A percentile compares a stretch with the other conserved stretches of the same genome.
These are phyloP conservation scores for Myopa testacea DNA, from an alignment of 2,888 invertebrate genomes.

Conservation along the genomic window DNA sequence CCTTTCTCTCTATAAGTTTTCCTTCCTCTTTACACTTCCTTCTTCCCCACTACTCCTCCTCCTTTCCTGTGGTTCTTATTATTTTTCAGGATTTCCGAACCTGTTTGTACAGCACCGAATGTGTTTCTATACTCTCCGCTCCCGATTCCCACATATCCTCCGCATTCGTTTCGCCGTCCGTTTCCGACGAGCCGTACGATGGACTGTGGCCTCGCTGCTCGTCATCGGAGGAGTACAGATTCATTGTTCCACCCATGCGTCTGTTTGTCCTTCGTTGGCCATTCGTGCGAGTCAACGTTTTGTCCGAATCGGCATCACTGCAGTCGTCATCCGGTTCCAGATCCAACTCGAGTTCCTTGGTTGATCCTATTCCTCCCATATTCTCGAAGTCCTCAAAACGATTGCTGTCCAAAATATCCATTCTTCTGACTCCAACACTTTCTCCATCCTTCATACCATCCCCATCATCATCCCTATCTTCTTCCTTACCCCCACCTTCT, in stretches of 20 bases:
- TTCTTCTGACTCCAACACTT: slow-evolving; percentile 25
- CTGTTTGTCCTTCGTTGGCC: slow-evolving; percentile 42
- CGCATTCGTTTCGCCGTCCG: slow-evolving; percentile 78
- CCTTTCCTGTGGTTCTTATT: slow-evolving; percentile 31
- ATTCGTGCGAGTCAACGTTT: slow-evolving; percentile 57
- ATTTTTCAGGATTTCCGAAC: slow-evolving; percentile 70
- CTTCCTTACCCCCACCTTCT: slow-evolving; percentile 25
- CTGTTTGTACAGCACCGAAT: slow-evolving; percentile 86
- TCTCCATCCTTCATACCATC: not conserved
- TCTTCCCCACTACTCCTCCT: not conserved
- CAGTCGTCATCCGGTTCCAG: slow-evolving; percentile 37
- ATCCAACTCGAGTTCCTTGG: not conserved
- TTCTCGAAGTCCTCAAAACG: slow-evolving; percentile 60
- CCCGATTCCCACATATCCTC: slow-evolving; percentile 89
- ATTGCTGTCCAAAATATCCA: slow-evolving; percentile 51
- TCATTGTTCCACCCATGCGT: slow-evolving; percentile 42
- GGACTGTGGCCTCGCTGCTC: slow-evolving; percentile 76
- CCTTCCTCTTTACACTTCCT: not conserved
- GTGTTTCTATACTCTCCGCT: slow-evolving; percentile 87
- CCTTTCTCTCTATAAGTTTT: not conserved
- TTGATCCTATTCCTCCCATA: slow-evolving; percentile 49
- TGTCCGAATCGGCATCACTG: slow-evolving; percentile 62
- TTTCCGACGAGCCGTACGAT: slow-evolving; percentile 71
- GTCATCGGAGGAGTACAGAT: slow-evolving; percentile 69
- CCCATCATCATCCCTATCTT: not conserved